A percentile compares a stretch with the other conserved stretches of the same genome.
These are phyloP conservation scores for Machimus atricapillus DNA, from an alignment of 2,888 invertebrate genomes.

Conservation along the genomic window DNA sequence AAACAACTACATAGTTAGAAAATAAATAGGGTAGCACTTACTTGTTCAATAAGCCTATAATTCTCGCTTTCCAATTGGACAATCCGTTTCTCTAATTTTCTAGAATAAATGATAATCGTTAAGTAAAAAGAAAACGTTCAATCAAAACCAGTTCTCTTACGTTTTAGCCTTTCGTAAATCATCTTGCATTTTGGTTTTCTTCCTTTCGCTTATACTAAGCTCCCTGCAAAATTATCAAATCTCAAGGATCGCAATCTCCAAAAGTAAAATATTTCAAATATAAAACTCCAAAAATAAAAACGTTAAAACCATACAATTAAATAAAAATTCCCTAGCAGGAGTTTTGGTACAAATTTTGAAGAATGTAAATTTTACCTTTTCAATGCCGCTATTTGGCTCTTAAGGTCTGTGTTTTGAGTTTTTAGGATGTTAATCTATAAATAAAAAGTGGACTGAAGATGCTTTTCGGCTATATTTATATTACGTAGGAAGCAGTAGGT, in stretches of 20 bases:
- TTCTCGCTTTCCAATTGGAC: constrained; percentile 59
- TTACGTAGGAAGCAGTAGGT: not conserved
- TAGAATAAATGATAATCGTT: not conserved
- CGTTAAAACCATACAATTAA: no score
- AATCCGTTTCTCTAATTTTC: constrained; percentile 53
- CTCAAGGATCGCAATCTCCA: no score
- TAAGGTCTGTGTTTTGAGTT: constrained; percentile 64
- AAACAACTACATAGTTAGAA: not conserved
- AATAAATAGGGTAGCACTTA: constrained; percentile 41
- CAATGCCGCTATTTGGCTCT: constrained; percentile 67
- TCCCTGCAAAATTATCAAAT: constrained; percentile 52
- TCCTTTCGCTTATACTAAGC: constrained; percentile 62
- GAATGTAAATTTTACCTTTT: constrained; percentile 65
- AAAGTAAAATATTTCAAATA: not conserved
- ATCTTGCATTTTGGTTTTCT: constrained; percentile 60
- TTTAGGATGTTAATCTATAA: constrained; percentile 65
- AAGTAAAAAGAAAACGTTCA: not conserved
- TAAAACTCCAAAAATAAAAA: not conserved
- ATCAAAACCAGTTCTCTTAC: constrained; percentile 47
- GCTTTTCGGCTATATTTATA: not conserved
- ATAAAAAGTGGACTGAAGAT: not conserved
- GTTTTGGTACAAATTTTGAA: not conserved
- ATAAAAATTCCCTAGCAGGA: no score
- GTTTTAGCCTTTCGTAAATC: constrained; percentile 55
- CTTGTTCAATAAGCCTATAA: constrained; percentile 56